Base-by-base conservation (phyloP, 1,140 invertebrate genomes). In the Polyergus mexicanus region DNA sequence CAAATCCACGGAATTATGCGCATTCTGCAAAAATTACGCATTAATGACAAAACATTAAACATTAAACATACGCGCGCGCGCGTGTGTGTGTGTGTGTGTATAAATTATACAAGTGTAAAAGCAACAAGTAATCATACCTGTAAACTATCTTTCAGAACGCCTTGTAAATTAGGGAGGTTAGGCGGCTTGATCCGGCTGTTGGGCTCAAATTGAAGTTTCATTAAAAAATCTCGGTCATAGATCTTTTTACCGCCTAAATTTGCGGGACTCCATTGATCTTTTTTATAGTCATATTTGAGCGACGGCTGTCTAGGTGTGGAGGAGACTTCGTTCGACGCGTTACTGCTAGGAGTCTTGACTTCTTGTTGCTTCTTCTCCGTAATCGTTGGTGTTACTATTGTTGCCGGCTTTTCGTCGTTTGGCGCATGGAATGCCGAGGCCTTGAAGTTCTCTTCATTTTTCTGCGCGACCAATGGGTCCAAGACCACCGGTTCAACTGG, bases 211-310 rank as follows among this genome's bases (percentile, higher is more conserved):
- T 97, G 97, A 35, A 98, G 94, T 88, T 96, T 96, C 89, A 98
- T 95, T 2, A 98, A 94, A 89, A 98, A 97, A 10, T 98, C 97
- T 65, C 97, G 95, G 84, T 97, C 97, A 94, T 99, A 99, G 47
- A 96, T 96, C 92, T 97, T 98, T 92, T 97, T 98, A 0, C 98
- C 98, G 89, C 96, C 96, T 16, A 95, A 96, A 94, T 98, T 98
- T 22, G 96, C 92, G 10, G 98, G 98, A 86, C 97, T 98, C 98
- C 98, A 98, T 95, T 98, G 98, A 91, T 97, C 97, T 8, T 96
- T 95, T 76, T 94, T 95, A 81, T 96, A 97, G 0, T 78, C 92
- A 83, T 95, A 94, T 85, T 94, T 95, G 4, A 94, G 88, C 3
- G 68, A 83, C 41, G 11, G 60, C 6, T 69, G 80, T 75, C 35